phyloP scores from a whole-genome alignment of 2,113 vertebrate genomes.

The Fukomys damarensis region DNA sequence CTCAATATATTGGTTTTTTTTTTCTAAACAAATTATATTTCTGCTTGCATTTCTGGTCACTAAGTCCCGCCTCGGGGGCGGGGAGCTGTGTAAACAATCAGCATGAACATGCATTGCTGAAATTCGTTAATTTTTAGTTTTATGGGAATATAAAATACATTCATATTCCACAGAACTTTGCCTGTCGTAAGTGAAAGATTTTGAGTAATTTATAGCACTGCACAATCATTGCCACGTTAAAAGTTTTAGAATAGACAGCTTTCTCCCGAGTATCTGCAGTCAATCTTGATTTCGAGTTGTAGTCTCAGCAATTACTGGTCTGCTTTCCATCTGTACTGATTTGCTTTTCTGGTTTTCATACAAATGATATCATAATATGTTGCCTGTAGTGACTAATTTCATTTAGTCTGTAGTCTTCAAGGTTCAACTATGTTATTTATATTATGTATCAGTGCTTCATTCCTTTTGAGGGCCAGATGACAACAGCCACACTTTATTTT shows the following conservation, averaged over 20 bases:
- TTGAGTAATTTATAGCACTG: slow-evolving; percentile 31
- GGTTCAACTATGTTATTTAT: background rate
- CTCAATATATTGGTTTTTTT: slow-evolving; percentile 13
- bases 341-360: slow-evolving; percentile 1
- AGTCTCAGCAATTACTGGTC: background rate
- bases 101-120: background rate
- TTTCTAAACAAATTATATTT: slow-evolving; percentile 26
- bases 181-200: background rate
- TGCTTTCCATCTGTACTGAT: background rate
- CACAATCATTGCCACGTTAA: background rate
- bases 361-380: background rate
- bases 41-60: background rate
- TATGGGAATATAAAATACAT: background rate
- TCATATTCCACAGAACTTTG: background rate
- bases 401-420: background rate
- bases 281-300: background rate
- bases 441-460: background rate
- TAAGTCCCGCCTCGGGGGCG: background rate
- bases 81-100: background rate
- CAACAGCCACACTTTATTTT: background rate
- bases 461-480: background rate
- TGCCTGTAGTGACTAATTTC: background rate
- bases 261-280: background rate
- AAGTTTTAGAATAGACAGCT: slow-evolving; percentile 1
- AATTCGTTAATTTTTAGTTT: background rate